Conservation (phyloP, 2,113 vertebrate species). For the Protobothrops flavoviridis region DNA sequence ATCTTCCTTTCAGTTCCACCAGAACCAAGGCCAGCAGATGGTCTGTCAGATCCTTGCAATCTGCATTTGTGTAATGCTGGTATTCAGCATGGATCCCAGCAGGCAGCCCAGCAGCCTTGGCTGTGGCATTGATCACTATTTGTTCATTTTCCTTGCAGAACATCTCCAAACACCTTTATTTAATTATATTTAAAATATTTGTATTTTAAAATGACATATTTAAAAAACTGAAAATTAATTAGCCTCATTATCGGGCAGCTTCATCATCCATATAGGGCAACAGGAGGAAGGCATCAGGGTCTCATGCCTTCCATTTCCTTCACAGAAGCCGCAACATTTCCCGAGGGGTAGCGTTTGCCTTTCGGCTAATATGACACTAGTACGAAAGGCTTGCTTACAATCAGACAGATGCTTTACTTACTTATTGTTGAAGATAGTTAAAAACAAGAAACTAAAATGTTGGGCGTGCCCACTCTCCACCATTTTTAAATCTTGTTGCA, state of each 20-base stretch:
- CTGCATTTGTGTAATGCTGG: too few relatives aligned
- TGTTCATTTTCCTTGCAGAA: conserved; percentile 5
- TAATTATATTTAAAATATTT: too few relatives aligned
- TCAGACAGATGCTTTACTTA: neutral
- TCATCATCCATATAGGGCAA: rapidly evolving
- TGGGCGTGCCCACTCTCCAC: neutral
- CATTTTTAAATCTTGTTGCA: neutral
- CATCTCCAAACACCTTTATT: neutral
- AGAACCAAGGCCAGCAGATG: too few relatives aligned
- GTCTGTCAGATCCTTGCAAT: neutral
- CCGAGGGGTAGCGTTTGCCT: neutral
- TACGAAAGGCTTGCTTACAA: neutral
- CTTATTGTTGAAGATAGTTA: neutral
- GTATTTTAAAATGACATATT: neutral
- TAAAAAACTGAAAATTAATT: neutral
- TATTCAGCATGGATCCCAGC: neutral
- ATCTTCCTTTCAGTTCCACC: neutral
- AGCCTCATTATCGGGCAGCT: neutral
- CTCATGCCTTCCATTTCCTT: neutral
- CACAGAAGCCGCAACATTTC: neutral
- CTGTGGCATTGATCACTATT: too few relatives aligned
- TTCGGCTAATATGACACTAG: too few relatives aligned
- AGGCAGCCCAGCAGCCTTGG: neutral
- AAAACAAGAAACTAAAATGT: neutral
- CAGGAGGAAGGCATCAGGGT: neutral